These are phyloP conservation scores for Coelogynopora nodosa DNA, from an alignment of 2,888 invertebrate species.

Conservation along the genomic window DNA sequence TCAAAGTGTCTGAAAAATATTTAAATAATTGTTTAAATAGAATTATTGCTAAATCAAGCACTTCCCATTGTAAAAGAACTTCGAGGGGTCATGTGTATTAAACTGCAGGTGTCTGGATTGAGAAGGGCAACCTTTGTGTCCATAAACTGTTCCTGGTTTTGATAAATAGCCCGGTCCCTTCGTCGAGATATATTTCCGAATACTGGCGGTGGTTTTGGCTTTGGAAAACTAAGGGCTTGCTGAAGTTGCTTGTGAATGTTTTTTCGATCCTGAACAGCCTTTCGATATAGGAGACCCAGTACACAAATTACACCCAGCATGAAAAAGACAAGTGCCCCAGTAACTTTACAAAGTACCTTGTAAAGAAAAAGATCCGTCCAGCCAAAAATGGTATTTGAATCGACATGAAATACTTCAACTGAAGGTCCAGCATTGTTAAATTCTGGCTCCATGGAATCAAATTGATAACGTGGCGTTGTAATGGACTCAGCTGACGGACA, in stretches of 20 bases:
- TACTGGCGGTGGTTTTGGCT: not conserved
- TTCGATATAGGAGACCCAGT: not conserved
- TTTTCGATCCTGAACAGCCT: not conserved
- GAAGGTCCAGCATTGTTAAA: not conserved
- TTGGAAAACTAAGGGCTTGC: not conserved
- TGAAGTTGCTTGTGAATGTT: not conserved
- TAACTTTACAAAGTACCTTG: not conserved
- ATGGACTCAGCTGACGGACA: not conserved
- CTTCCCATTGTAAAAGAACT: not conserved
- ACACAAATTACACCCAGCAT: conserved; percentile 9
- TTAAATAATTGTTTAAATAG: too few species aligned
- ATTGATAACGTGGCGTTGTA: not conserved
- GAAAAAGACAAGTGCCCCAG: not conserved
- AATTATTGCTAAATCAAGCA: too few species aligned
- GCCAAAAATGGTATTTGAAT: not conserved
- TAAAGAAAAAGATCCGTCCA: not conserved
- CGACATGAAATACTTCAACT: not conserved
- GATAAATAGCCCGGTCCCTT: not conserved
- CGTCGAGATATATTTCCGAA: not conserved
- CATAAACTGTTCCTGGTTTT: not conserved
- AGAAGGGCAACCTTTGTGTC: not conserved
- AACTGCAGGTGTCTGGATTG: not conserved
- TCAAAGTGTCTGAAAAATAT: too few species aligned
- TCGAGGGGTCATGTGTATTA: not conserved
- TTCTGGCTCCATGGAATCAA: not conserved